Base-by-base conservation (phyloP, 2,888 invertebrate species). In the Eupithecia centaureata region DNA sequence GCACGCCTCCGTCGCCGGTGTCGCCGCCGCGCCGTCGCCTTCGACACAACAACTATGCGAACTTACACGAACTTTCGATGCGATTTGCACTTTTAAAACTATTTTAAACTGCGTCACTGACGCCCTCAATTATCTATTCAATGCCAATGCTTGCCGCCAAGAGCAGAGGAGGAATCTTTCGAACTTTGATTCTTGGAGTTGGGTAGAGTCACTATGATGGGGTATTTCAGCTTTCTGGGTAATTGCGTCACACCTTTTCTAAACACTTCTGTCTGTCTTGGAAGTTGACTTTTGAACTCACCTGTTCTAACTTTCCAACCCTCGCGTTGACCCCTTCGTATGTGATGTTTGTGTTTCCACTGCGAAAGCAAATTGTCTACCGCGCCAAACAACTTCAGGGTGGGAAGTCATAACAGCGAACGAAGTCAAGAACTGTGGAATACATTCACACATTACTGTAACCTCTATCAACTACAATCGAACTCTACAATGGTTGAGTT, bases 1-100 rank as follows among this genome's bases (percentile, higher is more conserved):
- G 86, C 89, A 88, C 92, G 91, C 90, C 91, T 89, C 86, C 88
- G 86, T 79, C 83, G 86, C 80, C 80, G 87, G 77, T 83, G 86
- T 79, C 82, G 78, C 82, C 88, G 83, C 76, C 78, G 74, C 80
- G 77, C 77, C 83, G 78, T 80, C 81, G 76, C 80, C 78, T 79
- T 77, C 73, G 74, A 77, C 80, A 84, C 83, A 82, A 77, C 82
- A 81, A 83, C 85, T 80, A 82, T 82, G 76, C 77, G 80, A 78
- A 82, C 83, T 83, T 78, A 79, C 76, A 80, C 79, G 82, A 79
- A 74, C 82, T 86, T 84, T 74, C 76, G 68, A 69, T 64, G 71
- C 71, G 76, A 79, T 81, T 81, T 80, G 76, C 81, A 84, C 82
- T 82, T 82, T 77, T 81, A 72, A 74, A 82, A 83, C 79, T 81